These are phyloP conservation scores for Ochlodes sylvanus DNA, from an alignment of 2,888 invertebrate genomes.

Conservation along the genomic window DNA sequence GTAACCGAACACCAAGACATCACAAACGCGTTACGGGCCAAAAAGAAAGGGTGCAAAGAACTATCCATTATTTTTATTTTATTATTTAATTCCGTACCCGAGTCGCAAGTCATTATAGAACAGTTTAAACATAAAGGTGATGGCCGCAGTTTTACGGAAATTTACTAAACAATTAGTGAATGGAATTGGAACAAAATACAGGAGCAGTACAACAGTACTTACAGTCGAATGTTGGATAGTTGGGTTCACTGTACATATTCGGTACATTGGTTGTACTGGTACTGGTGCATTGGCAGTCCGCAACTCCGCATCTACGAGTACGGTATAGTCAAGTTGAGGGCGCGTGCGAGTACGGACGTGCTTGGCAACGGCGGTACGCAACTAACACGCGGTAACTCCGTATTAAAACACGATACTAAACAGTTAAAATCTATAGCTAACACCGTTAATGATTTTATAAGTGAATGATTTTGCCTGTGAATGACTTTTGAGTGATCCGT, in stretches of 20 bases:
- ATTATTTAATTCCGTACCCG: too few relatives aligned
- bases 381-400: constrained; percentile 62
- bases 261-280: constrained; percentile 35
- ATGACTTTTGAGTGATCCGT: constrained; percentile 64
- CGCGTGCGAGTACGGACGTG: constrained; percentile 68
- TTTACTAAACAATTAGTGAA: constrained; percentile 12
- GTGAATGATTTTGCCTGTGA: constrained; percentile 53
- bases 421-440: constrained; percentile 32
- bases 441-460: constrained; percentile 54
- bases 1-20: too few relatives aligned
- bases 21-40: too few relatives aligned
- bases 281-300: not conserved
- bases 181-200: constrained; percentile 38
- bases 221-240: constrained; percentile 45
- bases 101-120: too few relatives aligned
- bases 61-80: too few relatives aligned
- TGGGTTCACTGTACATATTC: constrained; percentile 45
- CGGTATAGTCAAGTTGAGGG: constrained; percentile 67
- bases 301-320: too few relatives aligned
- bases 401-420: constrained; percentile 39
- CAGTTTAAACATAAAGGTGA: too few relatives aligned
- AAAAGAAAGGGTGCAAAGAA: too few relatives aligned
- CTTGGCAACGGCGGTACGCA: constrained; percentile 51
- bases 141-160: not conserved
- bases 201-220: constrained; percentile 50